These are phyloP conservation scores for Centropristis striata DNA, from an alignment of 2,113 vertebrate species.

Conservation along the genomic window DNA sequence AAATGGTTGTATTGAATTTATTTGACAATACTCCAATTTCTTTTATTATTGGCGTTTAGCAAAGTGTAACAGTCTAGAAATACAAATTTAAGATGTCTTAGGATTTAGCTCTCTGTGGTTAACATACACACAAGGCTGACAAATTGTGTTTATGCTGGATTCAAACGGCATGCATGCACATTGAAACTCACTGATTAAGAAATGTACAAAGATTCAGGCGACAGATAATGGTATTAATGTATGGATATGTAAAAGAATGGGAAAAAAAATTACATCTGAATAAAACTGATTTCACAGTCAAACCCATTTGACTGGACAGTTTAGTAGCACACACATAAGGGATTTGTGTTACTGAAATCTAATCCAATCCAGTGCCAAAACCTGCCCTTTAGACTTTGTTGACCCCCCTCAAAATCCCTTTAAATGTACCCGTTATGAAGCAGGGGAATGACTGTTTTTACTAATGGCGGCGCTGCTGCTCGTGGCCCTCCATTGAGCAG, in stretches of 20 bases:
- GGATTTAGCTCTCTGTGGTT: neutral
- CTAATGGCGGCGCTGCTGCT: too few species aligned
- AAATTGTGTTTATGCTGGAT: neutral
- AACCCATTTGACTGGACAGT: neutral
- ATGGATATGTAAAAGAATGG: neutral
- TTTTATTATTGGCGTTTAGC: neutral
- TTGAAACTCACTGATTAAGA: neutral
- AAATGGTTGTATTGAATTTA: constrained; percentile 30
- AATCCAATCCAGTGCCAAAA: constrained; percentile 16
- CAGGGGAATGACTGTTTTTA: neutral
- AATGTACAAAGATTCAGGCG: neutral
- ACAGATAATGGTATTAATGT: neutral
- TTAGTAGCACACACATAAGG: neutral
- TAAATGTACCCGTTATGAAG: too few species aligned
- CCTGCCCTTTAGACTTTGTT: constrained; percentile 9
- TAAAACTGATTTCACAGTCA: neutral
- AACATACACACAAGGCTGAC: neutral
- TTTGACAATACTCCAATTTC: constrained; percentile 27
- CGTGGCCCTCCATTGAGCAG: too few species aligned
- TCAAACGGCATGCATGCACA: neutral
- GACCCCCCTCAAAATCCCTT: neutral
- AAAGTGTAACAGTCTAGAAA: constrained; percentile 45
- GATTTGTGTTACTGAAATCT: neutral
- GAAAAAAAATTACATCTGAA: constrained; percentile 18
- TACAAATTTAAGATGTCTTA: neutral